A percentile compares a stretch with the other conserved stretches of the same genome.
phyloP scores from a whole-genome alignment of 2,888 invertebrate genomes.

The Lasioglossum zephyrum region DNA sequence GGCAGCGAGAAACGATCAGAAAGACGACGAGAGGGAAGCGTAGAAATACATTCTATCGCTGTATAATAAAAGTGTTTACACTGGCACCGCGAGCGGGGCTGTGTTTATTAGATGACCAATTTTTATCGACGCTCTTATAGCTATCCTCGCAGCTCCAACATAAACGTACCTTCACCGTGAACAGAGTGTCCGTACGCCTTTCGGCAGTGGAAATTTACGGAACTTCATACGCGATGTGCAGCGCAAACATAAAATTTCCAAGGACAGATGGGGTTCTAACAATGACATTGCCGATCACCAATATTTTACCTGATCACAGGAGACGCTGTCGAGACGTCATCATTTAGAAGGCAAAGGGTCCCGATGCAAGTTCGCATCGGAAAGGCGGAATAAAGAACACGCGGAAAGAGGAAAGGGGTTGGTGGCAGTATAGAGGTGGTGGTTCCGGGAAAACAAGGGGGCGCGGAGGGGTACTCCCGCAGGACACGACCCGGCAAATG shows the following conservation, averaged over 20 bases:
- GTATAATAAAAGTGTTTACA: background rate
- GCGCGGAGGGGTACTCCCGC: conserved; percentile 63
- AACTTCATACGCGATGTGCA: background rate
- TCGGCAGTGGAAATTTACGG: background rate
- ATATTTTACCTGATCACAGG: background rate
- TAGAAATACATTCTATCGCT: background rate
- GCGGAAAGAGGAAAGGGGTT: background rate
- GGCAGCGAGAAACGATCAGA: background rate
- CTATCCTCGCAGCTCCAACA: background rate
- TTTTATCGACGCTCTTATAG: background rate
- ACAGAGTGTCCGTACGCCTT: background rate
- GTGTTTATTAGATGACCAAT: background rate
- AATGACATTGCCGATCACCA: background rate
- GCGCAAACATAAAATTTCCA: background rate
- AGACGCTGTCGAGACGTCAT: background rate
- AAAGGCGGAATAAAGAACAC: background rate
- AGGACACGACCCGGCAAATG: conserved; percentile 81
- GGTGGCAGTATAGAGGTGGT: background rate
- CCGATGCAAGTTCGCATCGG: background rate
- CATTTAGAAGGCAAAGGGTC: background rate
- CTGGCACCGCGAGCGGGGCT: too few relatives aligned
- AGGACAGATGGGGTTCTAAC: background rate
- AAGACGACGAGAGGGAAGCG: background rate
- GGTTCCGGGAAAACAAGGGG: background rate
- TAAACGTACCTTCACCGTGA: background rate